phyloP scores from a whole-genome alignment of 2,797 vertebrate genomes.

The Lycodopsis pacificus region DNA sequence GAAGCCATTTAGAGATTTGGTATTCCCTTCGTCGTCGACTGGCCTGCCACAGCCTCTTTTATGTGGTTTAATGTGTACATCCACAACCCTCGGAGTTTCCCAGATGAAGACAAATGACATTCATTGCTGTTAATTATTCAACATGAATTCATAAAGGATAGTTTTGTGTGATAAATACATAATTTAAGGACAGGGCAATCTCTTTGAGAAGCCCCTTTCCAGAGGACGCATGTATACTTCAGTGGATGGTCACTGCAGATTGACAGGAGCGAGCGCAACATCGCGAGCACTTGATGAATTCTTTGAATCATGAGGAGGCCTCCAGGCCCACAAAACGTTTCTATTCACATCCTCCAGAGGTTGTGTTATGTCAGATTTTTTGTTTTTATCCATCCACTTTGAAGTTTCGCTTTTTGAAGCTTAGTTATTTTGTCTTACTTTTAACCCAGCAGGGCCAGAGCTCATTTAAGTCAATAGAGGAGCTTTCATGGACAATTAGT shows the following conservation, averaged over 20 bases:
- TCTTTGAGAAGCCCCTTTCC: slow-evolving; percentile 34
- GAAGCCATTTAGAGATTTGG: slow-evolving; percentile 26
- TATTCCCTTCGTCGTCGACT: slow-evolving; percentile 58
- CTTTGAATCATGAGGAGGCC: neutral
- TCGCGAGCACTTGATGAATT: neutral
- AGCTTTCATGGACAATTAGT: neutral
- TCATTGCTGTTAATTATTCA: slow-evolving; percentile 66
- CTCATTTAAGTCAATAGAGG: slow-evolving; percentile 5
- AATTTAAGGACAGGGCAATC: slow-evolving; percentile 25
- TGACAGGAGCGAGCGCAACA: slow-evolving; percentile 5
- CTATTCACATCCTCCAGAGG: slow-evolving; percentile 4
- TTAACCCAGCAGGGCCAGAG: slow-evolving; percentile 6
- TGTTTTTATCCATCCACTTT: neutral
- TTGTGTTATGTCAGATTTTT: neutral
- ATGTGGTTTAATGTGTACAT: slow-evolving; percentile 60
- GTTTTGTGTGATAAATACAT: slow-evolving; percentile 59
- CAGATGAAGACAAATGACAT: slow-evolving; percentile 57
- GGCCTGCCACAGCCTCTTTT: slow-evolving; percentile 45
- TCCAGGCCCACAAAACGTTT: neutral
- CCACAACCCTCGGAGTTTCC: slow-evolving; percentile 40
- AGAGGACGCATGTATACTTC: slow-evolving; percentile 1
- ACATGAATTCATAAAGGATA: slow-evolving; percentile 34
- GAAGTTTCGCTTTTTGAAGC: slow-evolving; percentile 20
- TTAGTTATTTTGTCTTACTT: slow-evolving; percentile 20
- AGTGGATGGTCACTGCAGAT: slow-evolving; percentile 18